Conservation (phyloP, 2,113 vertebrate species). For the Malaclemys terrapin region DNA sequence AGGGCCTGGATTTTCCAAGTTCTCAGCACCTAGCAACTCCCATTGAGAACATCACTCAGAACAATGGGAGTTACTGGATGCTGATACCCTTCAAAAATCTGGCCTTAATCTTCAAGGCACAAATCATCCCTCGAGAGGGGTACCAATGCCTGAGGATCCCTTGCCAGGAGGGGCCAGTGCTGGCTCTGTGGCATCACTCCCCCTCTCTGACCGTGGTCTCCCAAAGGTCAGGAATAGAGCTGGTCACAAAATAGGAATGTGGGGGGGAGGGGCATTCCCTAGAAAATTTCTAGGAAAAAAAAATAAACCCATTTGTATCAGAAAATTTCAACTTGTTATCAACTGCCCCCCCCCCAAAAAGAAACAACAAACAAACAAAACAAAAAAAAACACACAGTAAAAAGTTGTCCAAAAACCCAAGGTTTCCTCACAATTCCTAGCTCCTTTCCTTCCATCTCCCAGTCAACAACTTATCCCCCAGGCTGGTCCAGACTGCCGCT, state of each 20-base stretch:
- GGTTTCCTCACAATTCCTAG: background rate
- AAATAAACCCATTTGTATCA: background rate
- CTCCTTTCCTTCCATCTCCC: background rate
- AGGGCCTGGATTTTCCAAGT: background rate
- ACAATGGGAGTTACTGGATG: background rate
- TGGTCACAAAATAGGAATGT: background rate
- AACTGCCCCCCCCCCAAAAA: background rate
- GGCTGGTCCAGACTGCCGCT: background rate
- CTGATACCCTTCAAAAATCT: background rate
- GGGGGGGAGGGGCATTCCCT: background rate
- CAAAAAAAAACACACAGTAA: background rate
- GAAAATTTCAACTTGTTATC: background rate
- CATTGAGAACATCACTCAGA: background rate
- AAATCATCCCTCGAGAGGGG: background rate
- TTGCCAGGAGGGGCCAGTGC: background rate
- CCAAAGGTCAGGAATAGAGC: background rate
- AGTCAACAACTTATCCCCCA: background rate
- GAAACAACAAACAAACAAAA: too few relatives aligned
- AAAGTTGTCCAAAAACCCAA: background rate
- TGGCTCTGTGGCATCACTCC: background rate
- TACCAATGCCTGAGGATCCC: background rate
- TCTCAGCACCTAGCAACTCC: rapidly evolving
- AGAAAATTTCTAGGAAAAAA: background rate
- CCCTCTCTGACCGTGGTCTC: background rate
- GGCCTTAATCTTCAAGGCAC: background rate